Evolutionary conservation across 2,113 vertebrate species (phyloP).

Genomic region (Chauna torquata): DNA sequence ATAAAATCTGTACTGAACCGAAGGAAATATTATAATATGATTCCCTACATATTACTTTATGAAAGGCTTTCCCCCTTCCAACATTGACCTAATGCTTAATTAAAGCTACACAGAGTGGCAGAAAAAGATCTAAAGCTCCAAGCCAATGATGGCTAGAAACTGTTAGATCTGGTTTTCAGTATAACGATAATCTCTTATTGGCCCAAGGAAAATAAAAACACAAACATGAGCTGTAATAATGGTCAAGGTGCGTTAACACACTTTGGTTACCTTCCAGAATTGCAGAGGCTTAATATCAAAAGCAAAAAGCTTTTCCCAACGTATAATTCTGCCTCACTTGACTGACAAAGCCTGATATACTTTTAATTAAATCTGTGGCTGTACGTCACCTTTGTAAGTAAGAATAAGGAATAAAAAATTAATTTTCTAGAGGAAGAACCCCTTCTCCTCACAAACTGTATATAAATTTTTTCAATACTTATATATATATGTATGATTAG

Average conservation of each 20-base stretch:
- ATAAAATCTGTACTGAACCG: conserved; percentile 11
- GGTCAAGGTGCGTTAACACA: conserved; percentile 55
- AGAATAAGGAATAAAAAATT: conserved; percentile 22
- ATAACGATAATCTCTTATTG: conserved; percentile 37
- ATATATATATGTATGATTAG: neutral
- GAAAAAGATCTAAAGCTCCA: conserved; percentile 40
- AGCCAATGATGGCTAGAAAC: conserved; percentile 47
- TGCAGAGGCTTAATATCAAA: too few species aligned
- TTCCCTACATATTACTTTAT: conserved; percentile 34
- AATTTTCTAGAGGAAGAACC: neutral
- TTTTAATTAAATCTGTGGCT: conserved; percentile 62
- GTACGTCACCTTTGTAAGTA: neutral
- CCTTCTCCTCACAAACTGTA: neutral
- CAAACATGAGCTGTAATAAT: neutral
- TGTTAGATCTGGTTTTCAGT: conserved; percentile 49
- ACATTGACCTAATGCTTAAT: conserved; percentile 63
- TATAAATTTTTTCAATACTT: neutral
- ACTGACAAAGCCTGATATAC: conserved; percentile 59
- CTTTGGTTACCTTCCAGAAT: too few species aligned
- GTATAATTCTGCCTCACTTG: conserved; percentile 40
- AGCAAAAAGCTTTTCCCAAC: too few species aligned
- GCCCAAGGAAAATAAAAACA: neutral
- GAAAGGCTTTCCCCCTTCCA: conserved; percentile 21
- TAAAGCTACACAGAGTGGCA: conserved; percentile 56
- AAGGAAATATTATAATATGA: neutral